Evolutionary conservation across 2,888 invertebrate genomes (phyloP), one percentile per base, ranked within the genome.

Genomic region (Ectemnius cavifrons): DNA sequence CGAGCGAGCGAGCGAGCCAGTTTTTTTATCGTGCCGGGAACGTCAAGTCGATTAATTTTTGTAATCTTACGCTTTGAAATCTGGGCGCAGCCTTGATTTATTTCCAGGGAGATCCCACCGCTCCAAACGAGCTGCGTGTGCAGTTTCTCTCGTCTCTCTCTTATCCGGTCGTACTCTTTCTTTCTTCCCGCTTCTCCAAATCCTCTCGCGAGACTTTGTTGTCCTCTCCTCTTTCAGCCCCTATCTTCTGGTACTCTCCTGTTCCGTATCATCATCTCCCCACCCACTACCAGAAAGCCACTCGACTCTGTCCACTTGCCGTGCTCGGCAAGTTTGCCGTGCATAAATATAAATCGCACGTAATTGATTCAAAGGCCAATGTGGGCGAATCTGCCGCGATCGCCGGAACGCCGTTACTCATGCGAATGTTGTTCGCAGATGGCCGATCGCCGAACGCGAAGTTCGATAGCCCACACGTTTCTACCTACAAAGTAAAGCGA

Each of bases 301-400:
- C 16, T 65, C 23, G 16, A 67, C 64, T 63, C 71, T 69, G 70
- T 74, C 63, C 77, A 58, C 74, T 60, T 37, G 58, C 62, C 69
- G 67, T 65, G 75, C 66, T 60, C 69, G 37, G 37, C 37, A 37
- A 16, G 52, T 16, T 49, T 63, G 71, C 61, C 62, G 75, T 57
- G 68, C 76, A 84, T 84, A 85, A 86, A 86, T 86, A 85, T 85
- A 86, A 86, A 85, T 86, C 84, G 81, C 78, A 68, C 81, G 82
- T 87, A 87, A 87, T 87, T 87, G 86, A 87, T 86, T 86, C 84
- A 78, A 83, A 82, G 85, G 80, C 75, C 79, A 70, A 83, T 79
- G 87, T 87, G 86, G 87, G 87, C 86, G 87, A 87, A 85, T 85
- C 84, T 79, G 59, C 67, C 27, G 59, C 70, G 78, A 85, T 86